Percentiles rank a stretch among this genome's conserved stretches.
Conservation (phyloP, 2,113 vertebrate species). For the Onychostruthus taczanowskii region DNA sequence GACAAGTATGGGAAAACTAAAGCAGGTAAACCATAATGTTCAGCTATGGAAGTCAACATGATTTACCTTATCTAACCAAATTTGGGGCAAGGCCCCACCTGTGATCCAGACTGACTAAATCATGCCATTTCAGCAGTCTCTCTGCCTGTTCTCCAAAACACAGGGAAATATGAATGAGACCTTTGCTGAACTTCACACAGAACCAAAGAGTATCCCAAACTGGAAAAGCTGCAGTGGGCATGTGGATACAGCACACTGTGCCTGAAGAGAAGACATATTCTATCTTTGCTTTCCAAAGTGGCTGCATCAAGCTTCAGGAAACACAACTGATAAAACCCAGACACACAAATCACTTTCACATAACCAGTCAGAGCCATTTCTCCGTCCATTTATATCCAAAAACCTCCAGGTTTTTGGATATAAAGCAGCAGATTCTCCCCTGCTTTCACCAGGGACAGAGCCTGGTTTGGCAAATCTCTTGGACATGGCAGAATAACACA, state of each 20-base stretch:
- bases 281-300: not conserved
- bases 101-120: not conserved
- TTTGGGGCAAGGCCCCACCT: accelerated
- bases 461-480: not conserved
- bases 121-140: not conserved
- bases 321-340: not conserved
- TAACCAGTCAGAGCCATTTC: not conserved
- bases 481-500: not conserved
- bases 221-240: not conserved
- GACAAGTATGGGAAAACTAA: not conserved
- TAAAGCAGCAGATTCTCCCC: no score
- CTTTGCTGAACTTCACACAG: not conserved
- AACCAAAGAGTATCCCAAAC: not conserved
- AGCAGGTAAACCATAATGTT: not conserved
- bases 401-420: no score
- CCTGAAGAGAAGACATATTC: not conserved
- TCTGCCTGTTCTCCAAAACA: not conserved
- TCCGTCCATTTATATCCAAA: not conserved
- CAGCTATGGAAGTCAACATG: accelerated
- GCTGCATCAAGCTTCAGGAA: not conserved
- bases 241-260: not conserved
- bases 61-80: not conserved
- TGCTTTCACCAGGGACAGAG: not conserved
- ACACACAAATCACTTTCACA: conserved; percentile 27
- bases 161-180: accelerated